These are phyloP conservation scores for Schizopygopsis malacanthus DNA, from an alignment of 2,797 vertebrate species.

Conservation along the genomic window DNA sequence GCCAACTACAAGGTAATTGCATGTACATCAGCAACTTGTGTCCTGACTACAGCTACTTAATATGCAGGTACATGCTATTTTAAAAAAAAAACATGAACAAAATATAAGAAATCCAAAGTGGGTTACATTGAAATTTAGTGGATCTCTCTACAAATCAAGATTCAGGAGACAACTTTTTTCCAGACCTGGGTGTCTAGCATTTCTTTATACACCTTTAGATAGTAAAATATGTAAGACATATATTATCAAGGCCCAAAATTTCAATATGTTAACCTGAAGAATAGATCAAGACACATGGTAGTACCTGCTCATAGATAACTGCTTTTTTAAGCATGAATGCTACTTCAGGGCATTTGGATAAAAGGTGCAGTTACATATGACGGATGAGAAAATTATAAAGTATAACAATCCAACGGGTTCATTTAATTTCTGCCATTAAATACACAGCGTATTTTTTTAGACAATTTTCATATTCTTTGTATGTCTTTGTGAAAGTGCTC, in stretches of 20 bases:
- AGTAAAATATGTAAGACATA: background rate
- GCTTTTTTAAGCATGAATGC: background rate
- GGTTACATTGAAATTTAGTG: conserved; percentile 46
- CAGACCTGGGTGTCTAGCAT: background rate
- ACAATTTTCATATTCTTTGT: conserved; percentile 41
- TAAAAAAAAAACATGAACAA: conserved; percentile 50
- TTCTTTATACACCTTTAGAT: conserved; percentile 6
- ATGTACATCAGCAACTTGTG: conserved; percentile 59
- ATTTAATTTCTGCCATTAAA: conserved; percentile 55
- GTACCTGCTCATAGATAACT: background rate
- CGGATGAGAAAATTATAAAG: background rate
- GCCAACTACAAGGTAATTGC: conserved; percentile 46
- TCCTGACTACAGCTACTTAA: conserved; percentile 58
- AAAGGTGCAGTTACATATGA: background rate
- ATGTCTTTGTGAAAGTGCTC: conserved; percentile 40
- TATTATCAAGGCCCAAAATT: conserved; percentile 11
- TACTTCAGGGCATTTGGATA: background rate
- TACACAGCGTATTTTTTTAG: conserved; percentile 36
- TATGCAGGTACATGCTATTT: conserved; percentile 44
- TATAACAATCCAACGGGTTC: conserved; percentile 55
- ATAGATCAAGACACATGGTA: conserved; percentile 14
- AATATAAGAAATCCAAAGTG: conserved; percentile 49
- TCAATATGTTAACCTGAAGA: conserved; percentile 15
- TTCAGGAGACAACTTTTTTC: background rate
- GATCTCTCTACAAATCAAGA: background rate